Base-by-base conservation (phyloP, 2,797 vertebrate genomes). In the Enteromius thamalakanensis region DNA sequence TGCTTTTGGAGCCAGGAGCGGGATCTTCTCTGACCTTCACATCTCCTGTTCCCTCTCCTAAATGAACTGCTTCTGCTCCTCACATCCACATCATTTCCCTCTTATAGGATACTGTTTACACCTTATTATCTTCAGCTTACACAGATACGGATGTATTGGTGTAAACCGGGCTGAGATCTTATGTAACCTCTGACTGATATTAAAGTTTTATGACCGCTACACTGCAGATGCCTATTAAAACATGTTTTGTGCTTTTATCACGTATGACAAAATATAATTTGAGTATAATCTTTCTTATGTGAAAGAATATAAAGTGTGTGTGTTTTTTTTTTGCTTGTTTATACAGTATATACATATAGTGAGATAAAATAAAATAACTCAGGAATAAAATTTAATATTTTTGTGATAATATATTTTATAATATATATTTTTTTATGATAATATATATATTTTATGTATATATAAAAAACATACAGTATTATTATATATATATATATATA, bases 1-100 rank as follows among this genome's bases (percentile, higher is more conserved):
- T 96, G 0, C 47, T 88, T 40, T 65, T 96, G 87, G 74, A 86
- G 0, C 93, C 94, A 0, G 94, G 90, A 0, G 91, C 93, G 0
- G 69, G 90, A 0, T 62, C 92, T 3, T 88, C 82, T 0, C 78
- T 91, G 0, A 92, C 91, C 42, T 92, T 89, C 78, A 90, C 90
- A 0, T 94, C 94, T 1, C 91, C 93, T 1, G 90, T 91, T 4
- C 60, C 67, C 55, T 90, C 92, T 11, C 91, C 92, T 1, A 9
- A 82, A 2, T 87, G 79, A 32, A 75, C 40, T 23, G 26, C 62
- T 0, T 4, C 70, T 0, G 6, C 40, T 67, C 19, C 62, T 37
- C 70, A 40, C 53, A 64, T 65, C 6, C 80, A 47, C 34, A 75
- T 69, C 49, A 58, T 80, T 80, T 55, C 62, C 21, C 5, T 34